Percentiles rank a stretch among this genome's conserved stretches.
These are phyloP conservation scores for Danio kyathit DNA, from an alignment of 2,797 vertebrate genomes.

Conservation along the genomic window DNA sequence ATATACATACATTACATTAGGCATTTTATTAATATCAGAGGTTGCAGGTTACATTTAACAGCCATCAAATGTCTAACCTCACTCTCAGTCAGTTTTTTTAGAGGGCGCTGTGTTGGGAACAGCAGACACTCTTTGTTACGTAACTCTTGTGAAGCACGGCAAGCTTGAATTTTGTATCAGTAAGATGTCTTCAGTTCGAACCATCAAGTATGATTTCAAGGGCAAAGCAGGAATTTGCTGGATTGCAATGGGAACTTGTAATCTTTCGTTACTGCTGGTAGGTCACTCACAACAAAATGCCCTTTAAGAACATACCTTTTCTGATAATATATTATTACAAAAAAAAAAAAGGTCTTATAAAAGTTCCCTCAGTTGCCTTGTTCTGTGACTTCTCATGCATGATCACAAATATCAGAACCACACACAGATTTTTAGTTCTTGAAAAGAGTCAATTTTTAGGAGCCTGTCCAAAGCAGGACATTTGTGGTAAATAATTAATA, in stretches of 20 bases:
- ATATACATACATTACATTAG: background rate
- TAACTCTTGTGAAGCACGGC: conserved; percentile 8
- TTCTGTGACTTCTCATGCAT: background rate
- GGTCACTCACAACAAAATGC: background rate
- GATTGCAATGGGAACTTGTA: no score
- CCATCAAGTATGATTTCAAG: background rate
- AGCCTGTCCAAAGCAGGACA: conserved; percentile 19
- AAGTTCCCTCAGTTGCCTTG: background rate
- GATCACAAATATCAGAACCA: conserved; percentile 9
- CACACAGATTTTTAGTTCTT: background rate
- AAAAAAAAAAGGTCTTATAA: background rate
- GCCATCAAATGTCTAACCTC: background rate
- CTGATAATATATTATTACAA: background rate
- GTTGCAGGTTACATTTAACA: background rate
- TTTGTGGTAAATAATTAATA: conserved; percentile 33
- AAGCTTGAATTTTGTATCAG: background rate
- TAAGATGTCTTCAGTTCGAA: conserved; percentile 1
- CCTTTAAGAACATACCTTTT: no score
- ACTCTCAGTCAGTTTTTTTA: conserved; percentile 2
- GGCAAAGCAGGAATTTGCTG: background rate
- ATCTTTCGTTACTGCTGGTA: background rate
- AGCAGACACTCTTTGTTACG: background rate
- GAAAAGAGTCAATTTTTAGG: conserved; percentile 3
- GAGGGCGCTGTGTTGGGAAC: background rate
- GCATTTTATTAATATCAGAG: background rate